Evolutionary conservation across 2,888 invertebrate genomes (phyloP).

Genomic region (Punctoribates punctum): DNA sequence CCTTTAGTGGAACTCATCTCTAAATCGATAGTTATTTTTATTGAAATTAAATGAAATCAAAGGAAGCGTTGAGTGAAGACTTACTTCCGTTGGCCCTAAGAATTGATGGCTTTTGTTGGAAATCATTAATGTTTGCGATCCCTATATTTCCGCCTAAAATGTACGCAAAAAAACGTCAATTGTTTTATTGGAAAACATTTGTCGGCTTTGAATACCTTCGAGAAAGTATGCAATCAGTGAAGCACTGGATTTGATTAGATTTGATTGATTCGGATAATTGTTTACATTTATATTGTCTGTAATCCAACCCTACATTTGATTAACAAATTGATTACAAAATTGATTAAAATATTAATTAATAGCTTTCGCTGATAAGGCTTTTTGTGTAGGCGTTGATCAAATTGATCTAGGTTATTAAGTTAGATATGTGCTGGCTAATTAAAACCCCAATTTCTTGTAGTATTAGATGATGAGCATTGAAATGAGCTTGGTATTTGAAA

Average conservation of each 20-base stretch:
- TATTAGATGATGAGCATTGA: too few relatives aligned
- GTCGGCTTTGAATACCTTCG: background rate
- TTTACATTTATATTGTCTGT: background rate
- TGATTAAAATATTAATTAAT: too few relatives aligned
- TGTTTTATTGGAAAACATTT: background rate
- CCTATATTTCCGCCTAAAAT: constrained; percentile 74
- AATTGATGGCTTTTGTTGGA: constrained; percentile 1
- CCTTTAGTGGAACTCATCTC: background rate
- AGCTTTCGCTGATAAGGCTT: background rate
- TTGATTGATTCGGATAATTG: constrained; percentile 20
- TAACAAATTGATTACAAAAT: too few relatives aligned
- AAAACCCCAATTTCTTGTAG: too few relatives aligned
- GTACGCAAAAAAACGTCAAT: background rate
- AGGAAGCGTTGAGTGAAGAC: background rate
- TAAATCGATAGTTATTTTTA: background rate
- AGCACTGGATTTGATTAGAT: constrained; percentile 23
- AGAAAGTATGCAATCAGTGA: constrained; percentile 6
- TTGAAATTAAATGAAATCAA: background rate
- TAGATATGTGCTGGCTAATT: too few relatives aligned
- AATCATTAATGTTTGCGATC: constrained; percentile 75
- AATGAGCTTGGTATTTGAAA: too few relatives aligned
- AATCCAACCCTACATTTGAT: constrained; percentile 6
- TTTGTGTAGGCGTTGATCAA: too few relatives aligned
- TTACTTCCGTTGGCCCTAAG: constrained; percentile 22
- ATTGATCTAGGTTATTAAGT: too few relatives aligned